A percentile compares a stretch with the other conserved stretches of the same genome.
Evolutionary conservation across 2,888 invertebrate species (phyloP).

Genomic region (Lymantria monacha): DNA sequence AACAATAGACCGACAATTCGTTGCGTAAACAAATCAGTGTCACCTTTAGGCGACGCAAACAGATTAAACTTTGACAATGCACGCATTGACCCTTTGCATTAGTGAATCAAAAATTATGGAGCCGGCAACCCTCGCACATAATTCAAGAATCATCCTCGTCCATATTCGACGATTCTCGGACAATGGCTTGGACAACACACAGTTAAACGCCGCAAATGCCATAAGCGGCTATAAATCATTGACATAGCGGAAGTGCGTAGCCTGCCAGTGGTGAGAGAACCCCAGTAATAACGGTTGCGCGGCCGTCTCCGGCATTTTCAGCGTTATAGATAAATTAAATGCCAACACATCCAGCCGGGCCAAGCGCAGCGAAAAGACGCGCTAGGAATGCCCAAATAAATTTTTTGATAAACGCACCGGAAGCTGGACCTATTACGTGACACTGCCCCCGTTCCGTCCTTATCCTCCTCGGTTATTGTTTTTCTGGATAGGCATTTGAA

Average conservation of each 20-base stretch:
- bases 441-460: slow-evolving; percentile 67
- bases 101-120: slow-evolving; percentile 67
- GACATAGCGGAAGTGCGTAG: slow-evolving; percentile 79
- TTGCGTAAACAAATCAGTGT: slow-evolving; percentile 48
- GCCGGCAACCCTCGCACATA: slow-evolving; percentile 60
- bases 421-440: slow-evolving; percentile 78
- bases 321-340: slow-evolving; percentile 79
- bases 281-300: slow-evolving; percentile 71
- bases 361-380: slow-evolving; percentile 60
- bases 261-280: slow-evolving; percentile 52
- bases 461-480: slow-evolving; percentile 71
- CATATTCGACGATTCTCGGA: slow-evolving; percentile 67
- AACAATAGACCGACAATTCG: slow-evolving; percentile 40
- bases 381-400: slow-evolving; percentile 77
- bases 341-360: slow-evolving; percentile 68
- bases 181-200: slow-evolving; percentile 74
- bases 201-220: slow-evolving; percentile 72
- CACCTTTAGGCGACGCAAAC: slow-evolving; percentile 46
- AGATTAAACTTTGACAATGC: slow-evolving; percentile 55
- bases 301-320: slow-evolving; percentile 67
- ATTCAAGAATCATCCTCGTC: slow-evolving; percentile 70
- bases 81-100: slow-evolving; percentile 59
- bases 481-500: slow-evolving; percentile 65
- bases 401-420: slow-evolving; percentile 80
- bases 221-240: slow-evolving; percentile 75